Conservation (phyloP, 2,113 vertebrate genomes). For the Phalacrocorax carbo region DNA sequence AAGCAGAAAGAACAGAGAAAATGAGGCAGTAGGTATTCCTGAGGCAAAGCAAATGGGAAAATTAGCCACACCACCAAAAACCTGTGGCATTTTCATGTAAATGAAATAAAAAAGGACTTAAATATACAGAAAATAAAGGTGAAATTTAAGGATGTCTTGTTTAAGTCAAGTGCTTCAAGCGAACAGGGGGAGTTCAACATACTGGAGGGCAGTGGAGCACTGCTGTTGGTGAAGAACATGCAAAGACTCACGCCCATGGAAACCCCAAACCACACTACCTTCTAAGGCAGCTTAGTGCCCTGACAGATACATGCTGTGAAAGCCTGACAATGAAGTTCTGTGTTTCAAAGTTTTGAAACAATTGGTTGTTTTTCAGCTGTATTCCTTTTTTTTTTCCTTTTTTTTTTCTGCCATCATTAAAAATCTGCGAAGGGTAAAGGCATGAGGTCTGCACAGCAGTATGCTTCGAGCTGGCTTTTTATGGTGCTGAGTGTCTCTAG, state of each 20-base stretch:
- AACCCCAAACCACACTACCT: background rate
- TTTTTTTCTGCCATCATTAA: background rate
- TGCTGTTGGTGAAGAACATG: background rate
- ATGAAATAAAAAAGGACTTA: background rate
- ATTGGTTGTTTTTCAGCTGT: accelerated
- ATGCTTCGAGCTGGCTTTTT: background rate
- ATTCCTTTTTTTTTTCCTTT: background rate
- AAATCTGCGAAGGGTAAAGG: background rate
- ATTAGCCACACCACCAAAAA: background rate
- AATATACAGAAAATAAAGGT: background rate
- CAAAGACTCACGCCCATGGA: accelerated
- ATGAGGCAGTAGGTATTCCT: background rate
- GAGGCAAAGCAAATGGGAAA: background rate
- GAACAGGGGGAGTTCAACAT: background rate
- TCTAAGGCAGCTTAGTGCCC: background rate
- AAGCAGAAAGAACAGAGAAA: background rate
- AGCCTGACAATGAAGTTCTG: background rate
- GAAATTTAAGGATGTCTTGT: background rate
- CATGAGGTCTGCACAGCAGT: background rate
- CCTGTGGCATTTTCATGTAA: background rate
- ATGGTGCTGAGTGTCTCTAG: background rate
- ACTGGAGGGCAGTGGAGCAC: background rate
- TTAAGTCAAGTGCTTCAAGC: background rate
- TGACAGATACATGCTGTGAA: accelerated
- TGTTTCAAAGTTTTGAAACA: background rate